Conservation (phyloP, 2,797 vertebrate species). For the Carcharodon carcharias region DNA sequence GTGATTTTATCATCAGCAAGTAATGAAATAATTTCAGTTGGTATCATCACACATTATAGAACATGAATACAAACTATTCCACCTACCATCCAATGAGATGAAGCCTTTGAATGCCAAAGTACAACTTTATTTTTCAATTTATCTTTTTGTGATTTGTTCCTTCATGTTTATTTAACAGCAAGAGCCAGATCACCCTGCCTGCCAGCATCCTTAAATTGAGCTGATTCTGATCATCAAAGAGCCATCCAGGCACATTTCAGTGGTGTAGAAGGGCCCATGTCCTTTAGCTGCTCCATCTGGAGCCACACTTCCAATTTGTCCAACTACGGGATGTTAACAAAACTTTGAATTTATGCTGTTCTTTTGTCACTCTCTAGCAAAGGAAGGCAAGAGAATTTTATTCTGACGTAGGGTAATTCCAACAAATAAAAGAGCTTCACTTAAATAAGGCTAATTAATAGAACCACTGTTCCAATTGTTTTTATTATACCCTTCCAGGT, state of each 20-base stretch:
- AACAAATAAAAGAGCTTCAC: background rate
- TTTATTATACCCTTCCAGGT: background rate
- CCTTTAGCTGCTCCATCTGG: no score
- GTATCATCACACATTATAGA: background rate
- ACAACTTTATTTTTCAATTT: background rate
- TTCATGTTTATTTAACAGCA: background rate
- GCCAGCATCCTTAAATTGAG: background rate
- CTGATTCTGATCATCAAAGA: background rate
- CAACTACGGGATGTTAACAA: background rate
- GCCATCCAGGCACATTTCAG: background rate
- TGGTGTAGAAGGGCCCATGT: background rate
- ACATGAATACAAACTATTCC: background rate
- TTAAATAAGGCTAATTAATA: background rate
- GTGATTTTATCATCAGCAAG: constrained; percentile 9
- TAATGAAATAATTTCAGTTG: background rate
- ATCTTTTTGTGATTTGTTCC: background rate
- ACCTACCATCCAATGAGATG: background rate
- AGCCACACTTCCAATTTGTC: background rate
- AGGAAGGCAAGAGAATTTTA: background rate
- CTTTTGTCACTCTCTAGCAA: background rate
- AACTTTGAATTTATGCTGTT: background rate
- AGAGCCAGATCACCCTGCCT: background rate
- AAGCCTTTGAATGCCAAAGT: background rate
- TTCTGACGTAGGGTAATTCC: background rate
- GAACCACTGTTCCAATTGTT: background rate